These are phyloP conservation scores for Anguilla anguilla DNA, from an alignment of 2,797 vertebrate genomes.

Conservation along the genomic window DNA sequence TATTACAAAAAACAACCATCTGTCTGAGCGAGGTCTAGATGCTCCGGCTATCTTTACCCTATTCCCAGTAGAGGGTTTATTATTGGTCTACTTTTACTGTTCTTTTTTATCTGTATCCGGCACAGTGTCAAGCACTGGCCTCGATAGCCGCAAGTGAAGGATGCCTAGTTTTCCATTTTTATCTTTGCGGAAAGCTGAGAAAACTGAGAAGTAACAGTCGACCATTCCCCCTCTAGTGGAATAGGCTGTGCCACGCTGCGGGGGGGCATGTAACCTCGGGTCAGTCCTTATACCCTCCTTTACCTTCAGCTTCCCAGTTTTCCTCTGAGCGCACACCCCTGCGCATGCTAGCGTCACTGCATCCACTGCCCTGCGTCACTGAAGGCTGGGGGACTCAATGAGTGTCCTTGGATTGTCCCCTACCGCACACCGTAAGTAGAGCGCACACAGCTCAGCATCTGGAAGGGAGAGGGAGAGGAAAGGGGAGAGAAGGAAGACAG, in stretches of 20 bases:
- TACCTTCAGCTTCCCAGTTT: constrained; percentile 49
- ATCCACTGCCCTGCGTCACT: constrained; percentile 56
- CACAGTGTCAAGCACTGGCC: constrained; percentile 26
- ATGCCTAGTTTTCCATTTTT: not conserved
- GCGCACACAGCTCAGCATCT: not conserved
- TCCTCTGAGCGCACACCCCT: constrained; percentile 53
- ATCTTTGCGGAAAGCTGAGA: constrained; percentile 10
- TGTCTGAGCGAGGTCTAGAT: constrained; percentile 21
- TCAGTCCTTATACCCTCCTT: constrained; percentile 36
- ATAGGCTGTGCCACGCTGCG: not conserved
- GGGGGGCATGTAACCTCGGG: not conserved
- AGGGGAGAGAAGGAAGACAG: not conserved
- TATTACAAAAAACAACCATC: constrained; percentile 18
- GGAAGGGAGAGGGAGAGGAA: not conserved
- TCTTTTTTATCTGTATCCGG: not conserved
- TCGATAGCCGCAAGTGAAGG: constrained; percentile 30
- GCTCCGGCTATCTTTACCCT: constrained; percentile 27
- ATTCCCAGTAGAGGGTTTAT: constrained; percentile 20
- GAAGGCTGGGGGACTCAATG: constrained; percentile 38
- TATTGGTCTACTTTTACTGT: constrained; percentile 14
- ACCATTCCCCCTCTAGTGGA: not conserved
- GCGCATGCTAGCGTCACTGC: constrained; percentile 59
- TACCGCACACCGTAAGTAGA: constrained; percentile 26
- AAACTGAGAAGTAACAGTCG: not conserved
- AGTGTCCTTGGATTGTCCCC: constrained; percentile 40